Evolutionary conservation across 1,140 invertebrate species (phyloP).

Genomic region (Intoshia linei): DNA sequence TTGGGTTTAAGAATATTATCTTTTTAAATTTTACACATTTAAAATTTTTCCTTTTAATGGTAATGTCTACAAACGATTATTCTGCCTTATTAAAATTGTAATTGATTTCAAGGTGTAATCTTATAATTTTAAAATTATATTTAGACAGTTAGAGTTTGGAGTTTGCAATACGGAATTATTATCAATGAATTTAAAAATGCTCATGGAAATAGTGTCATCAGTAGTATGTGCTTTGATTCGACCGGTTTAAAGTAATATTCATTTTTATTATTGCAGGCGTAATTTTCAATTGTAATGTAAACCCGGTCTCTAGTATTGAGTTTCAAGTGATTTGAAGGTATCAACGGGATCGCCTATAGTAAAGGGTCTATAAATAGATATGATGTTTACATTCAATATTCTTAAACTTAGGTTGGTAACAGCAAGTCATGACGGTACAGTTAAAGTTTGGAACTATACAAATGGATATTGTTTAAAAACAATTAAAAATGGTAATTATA

Average conservation of each 20-base stretch:
- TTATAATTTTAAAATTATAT: neutral
- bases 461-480: slow-evolving; percentile 21
- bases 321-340: neutral
- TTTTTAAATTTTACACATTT: neutral
- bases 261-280: neutral
- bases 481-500: slow-evolving; percentile 12
- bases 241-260: slow-evolving; percentile 12
- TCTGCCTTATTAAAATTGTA: too few species aligned
- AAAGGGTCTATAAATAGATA: neutral
- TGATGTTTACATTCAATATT: neutral
- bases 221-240: slow-evolving; percentile 21
- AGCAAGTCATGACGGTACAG: slow-evolving; percentile 18
- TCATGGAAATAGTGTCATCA: slow-evolving; percentile 17
- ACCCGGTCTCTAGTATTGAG: neutral
- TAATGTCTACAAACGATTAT: neutral
- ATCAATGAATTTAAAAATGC: slow-evolving; percentile 21
- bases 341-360: neutral
- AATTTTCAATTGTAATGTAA: neutral
- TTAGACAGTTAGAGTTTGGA: slow-evolving; percentile 15
- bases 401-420: slow-evolving; percentile 19
- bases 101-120: neutral
- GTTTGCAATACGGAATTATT: slow-evolving; percentile 18
- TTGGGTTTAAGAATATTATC: too few species aligned
- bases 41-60: neutral
- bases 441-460: slow-evolving; percentile 23